Base-by-base conservation (phyloP, 1,140 invertebrate species). In the Drosophila ogumai region DNA sequence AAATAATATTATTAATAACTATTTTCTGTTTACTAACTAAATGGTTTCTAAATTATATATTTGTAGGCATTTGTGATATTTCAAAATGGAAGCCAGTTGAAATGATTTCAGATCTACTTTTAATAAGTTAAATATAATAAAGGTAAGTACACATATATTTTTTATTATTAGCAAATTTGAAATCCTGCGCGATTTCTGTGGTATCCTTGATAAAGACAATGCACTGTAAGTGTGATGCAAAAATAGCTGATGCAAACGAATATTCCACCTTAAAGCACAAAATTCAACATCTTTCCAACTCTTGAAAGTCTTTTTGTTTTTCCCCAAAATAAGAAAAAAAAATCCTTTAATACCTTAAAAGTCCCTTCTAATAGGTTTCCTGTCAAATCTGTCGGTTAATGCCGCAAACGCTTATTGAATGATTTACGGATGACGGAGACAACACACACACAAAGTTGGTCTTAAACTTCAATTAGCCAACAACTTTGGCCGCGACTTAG, bases 391-490 rank as follows among this genome's bases (percentile, higher is more conserved):
- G 69, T 59, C 72, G 41, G 41, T 61, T 76, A 59, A 71, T 60
- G 75, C 50, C 65, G 60, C 46, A 17, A 49, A 38, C 67, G 67
- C 67, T 58, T 78, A 78, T 79, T 77, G 77, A 78, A 67, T 73
- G 75, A 73, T 77, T 77, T 67, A 79, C 66, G 65, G 52, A 34
- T 25, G 46, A 19, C 46, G 0, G 19, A n/a, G 46, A 47, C 32
- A 28, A 47, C 32, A 28, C 32, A 15, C 28, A 31, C 47, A 44
- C 63, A 64, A 59, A 69, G 66, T 44, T 63, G 47, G 47, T 25
- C 44, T 66, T 50, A 68, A 68, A 68, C 69, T 75, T 75, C 75
- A 80, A 81, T 81, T 81, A 81, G 58, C 59, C 44, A 40, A 56
- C 40, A 59, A 68, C 34, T 41, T 63, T 40, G 34, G 46, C 32